Evolutionary conservation across 1,140 invertebrate species (phyloP), one percentile per base, ranked within the genome.

Genomic region (Drosophila prosaltans): DNA sequence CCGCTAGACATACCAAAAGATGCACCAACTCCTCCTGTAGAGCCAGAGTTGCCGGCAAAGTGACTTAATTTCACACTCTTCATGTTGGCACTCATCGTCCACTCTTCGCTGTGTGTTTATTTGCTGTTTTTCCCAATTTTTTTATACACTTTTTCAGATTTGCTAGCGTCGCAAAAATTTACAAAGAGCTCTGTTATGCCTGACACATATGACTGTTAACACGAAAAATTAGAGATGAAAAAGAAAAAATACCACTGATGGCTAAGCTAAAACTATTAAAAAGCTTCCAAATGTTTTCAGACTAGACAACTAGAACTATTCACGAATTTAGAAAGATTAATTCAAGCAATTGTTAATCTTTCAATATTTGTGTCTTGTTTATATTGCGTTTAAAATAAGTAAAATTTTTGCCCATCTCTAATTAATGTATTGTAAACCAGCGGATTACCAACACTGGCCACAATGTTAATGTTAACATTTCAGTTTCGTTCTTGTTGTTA

Each of bases 11-110:
- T 26, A n/a, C 2, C 10, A 61, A 40, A 40, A 26, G 32, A 39
- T 10, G 7, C 36, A 26, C 32, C 55, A 8, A 43, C 43, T 24
- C 24, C 43, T 2, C 65, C 71, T 26, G 62, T 57, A 32, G 45
- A 58, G 11, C 77, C 69, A 32, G 45, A 58, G 11, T 63, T 66
- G 26, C 79, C 71, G 6, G 79, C 83, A 41, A 88, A 89, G 51
- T 88, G 83, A 67, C 65, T 68, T 51, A 86, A 65, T 40, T 88
- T 88, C 2, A 89, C n/a, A 55, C 68, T 89, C 59, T 83, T 88
- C 11, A 89, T 21, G 41, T 83, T 88, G 24, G 83, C 68, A 70
- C 84, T 82, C 83, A 88, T 88, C 59, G 51, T 41, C 61, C 21
- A 26, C 39, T 36, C 40, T 24, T 21, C 45, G 45, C n/a, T 21